These are phyloP conservation scores for Cataglyphis albicans DNA, from an alignment of 2,888 invertebrate genomes.

Conservation along the genomic window DNA sequence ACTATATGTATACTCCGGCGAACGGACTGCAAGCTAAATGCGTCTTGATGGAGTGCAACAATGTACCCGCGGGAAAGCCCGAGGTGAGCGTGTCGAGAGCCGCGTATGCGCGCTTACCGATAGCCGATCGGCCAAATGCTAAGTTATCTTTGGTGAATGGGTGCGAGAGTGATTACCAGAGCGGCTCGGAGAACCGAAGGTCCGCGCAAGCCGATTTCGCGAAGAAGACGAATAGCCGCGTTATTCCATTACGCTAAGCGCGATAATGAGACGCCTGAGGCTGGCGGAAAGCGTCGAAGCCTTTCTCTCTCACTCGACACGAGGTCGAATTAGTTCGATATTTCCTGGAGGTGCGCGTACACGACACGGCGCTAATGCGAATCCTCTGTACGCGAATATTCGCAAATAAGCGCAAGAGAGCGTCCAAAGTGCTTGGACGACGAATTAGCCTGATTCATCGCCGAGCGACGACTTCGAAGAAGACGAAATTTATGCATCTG, in stretches of 20 bases:
- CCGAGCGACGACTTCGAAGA: conserved; percentile 55
- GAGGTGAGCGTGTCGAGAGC: not conserved
- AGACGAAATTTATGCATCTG: conserved; percentile 73
- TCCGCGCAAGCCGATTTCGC: conserved; percentile 28
- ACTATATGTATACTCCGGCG: conserved; percentile 11
- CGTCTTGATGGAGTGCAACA: conserved; percentile 27
- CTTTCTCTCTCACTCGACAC: not conserved
- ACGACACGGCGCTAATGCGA: not conserved
- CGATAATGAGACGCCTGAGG: conserved; percentile 47
- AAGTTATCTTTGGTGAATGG: conserved; percentile 65
- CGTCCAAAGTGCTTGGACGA: conserved; percentile 60
- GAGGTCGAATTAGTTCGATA: conserved; percentile 37
- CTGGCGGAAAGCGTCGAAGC: not conserved
- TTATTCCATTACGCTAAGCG: conserved; percentile 55
- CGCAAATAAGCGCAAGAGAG: conserved; percentile 56
- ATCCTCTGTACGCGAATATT: conserved; percentile 47
- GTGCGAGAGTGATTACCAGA: conserved; percentile 60
- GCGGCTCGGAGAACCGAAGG: conserved; percentile 12
- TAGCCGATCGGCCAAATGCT: conserved; percentile 58
- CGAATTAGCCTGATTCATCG: conserved; percentile 75
- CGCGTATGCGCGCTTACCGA: conserved; percentile 37
- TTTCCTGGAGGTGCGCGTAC: conserved; percentile 27
- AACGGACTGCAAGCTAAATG: conserved; percentile 24
- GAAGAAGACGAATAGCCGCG: conserved; percentile 44
- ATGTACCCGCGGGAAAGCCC: conserved; percentile 27